Percentiles rank a stretch among this genome's conserved stretches.
Evolutionary conservation across 2,888 invertebrate species (phyloP).

Genomic region (Alloplasta piceator): DNA sequence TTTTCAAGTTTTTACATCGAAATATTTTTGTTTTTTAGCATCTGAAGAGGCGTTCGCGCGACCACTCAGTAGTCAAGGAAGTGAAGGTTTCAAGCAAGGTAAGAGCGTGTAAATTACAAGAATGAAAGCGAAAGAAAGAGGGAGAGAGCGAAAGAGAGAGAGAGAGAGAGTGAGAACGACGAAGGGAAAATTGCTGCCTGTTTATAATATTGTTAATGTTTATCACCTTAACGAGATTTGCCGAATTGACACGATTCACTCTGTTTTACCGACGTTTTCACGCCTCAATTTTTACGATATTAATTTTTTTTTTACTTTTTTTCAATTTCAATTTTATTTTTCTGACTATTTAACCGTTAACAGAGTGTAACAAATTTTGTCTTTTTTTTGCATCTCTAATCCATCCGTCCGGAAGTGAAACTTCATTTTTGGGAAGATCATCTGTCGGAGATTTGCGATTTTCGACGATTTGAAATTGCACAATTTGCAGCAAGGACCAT

Average conservation of each 20-base stretch:
- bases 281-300: conserved; percentile 10
- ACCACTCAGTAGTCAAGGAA: conserved; percentile 82
- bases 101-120: conserved; percentile 70
- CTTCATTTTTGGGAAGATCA: too few species aligned
- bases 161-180: conserved; percentile 30
- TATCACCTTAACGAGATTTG: conserved; percentile 43
- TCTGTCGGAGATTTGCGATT: not conserved
- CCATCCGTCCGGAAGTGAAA: conserved; percentile 35
- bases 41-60: conserved; percentile 83
- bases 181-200: conserved; percentile 18
- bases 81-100: conserved; percentile 82
- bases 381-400: conserved; percentile 40
- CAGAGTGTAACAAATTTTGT: conserved; percentile 49
- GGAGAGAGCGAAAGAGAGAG: conserved; percentile 42
- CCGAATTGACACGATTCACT: conserved; percentile 25
- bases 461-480: not conserved
- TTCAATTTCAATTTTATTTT: conserved; percentile 36
- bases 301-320: too few species aligned
- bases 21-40: conserved; percentile 70
- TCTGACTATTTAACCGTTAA: conserved; percentile 39
- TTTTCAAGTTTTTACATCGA: conserved; percentile 2
- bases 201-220: conserved; percentile 41
- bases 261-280: conserved; percentile 8
- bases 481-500: not conserved
- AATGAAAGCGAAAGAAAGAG: conserved; percentile 67